These are phyloP conservation scores for Iguana delicatissima DNA, from an alignment of 2,797 vertebrate genomes.

Conservation along the genomic window DNA sequence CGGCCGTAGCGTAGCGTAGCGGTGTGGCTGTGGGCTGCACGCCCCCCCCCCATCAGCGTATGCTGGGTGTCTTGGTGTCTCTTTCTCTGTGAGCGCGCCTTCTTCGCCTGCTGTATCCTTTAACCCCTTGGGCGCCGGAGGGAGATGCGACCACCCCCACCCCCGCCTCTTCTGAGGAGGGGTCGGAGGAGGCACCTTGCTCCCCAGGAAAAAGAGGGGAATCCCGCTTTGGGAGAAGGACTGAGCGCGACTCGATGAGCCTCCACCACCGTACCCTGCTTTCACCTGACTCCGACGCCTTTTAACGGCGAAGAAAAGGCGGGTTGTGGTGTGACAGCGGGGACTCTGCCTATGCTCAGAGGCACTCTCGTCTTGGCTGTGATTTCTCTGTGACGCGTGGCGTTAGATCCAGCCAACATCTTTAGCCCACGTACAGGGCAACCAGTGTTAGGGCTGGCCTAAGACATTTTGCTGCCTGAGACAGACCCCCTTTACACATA, in stretches of 20 bases:
- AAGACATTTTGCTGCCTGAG: neutral
- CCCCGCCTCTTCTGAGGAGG: too few relatives aligned
- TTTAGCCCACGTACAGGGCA: neutral
- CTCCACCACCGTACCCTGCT: too few relatives aligned
- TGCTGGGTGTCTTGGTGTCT: neutral
- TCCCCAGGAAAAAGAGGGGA: neutral
- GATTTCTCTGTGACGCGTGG: neutral
- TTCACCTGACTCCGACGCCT: neutral
- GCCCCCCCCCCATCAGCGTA: neutral
- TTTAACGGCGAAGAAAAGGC: neutral
- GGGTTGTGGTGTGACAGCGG: too few relatives aligned
- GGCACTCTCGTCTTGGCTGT: neutral
- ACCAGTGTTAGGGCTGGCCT: neutral
- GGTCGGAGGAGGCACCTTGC: neutral
- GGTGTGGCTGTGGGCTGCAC: slow-evolving; percentile 8
- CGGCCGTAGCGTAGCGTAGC: neutral
- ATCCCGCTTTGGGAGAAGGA: neutral
- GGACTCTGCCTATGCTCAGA: neutral
- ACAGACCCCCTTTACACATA: too few relatives aligned
- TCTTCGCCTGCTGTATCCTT: slow-evolving; percentile 14
- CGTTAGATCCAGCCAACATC: too few relatives aligned
- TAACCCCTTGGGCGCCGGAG: slow-evolving; percentile 37
- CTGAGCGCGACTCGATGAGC: too few relatives aligned
- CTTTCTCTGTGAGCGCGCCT: neutral
- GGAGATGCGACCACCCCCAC: neutral